phyloP scores from a whole-genome alignment of 2,113 vertebrate species.

The Phycodurus eques region DNA sequence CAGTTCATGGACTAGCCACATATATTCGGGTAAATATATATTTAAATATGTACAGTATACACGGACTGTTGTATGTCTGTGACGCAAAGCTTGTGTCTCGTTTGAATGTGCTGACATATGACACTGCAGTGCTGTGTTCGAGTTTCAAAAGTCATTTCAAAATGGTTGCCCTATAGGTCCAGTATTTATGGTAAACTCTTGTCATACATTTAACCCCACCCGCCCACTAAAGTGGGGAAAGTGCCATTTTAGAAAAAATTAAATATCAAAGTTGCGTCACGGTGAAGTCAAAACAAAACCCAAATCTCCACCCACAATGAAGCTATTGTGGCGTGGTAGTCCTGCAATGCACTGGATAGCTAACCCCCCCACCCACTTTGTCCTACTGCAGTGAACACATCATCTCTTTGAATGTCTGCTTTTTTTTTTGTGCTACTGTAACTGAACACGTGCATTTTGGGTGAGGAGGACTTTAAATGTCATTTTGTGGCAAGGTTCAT shows the following conservation, averaged over 20 bases:
- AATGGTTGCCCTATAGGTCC: background rate
- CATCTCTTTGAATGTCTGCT: background rate
- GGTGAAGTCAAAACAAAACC: constrained; percentile 27
- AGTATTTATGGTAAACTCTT: constrained; percentile 4
- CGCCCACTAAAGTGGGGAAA: constrained; percentile 25
- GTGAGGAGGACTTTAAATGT: background rate
- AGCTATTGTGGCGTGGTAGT: constrained; percentile 29
- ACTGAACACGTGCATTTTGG: background rate
- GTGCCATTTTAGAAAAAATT: constrained; percentile 27
- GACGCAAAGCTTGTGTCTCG: constrained; percentile 66
- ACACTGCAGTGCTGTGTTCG: constrained; percentile 1
- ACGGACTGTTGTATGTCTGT: constrained; percentile 42
- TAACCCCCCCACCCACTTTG: background rate
- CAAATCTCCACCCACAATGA: constrained; percentile 47
- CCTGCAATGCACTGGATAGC: background rate
- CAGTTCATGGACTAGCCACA: constrained; percentile 68
- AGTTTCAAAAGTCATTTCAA: constrained; percentile 4
- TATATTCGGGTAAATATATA: constrained; percentile 67
- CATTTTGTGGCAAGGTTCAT: background rate
- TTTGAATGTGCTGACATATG: constrained; percentile 24
- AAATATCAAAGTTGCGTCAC: constrained; percentile 45
- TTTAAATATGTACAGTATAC: constrained; percentile 34
- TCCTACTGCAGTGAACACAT: background rate
- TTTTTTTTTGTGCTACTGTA: background rate
- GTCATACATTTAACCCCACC: constrained; percentile 30